A percentile compares a stretch with the other conserved stretches of the same genome.
These are phyloP conservation scores for Apamea epomidion DNA, from an alignment of 2,888 invertebrate species.

Conservation along the genomic window DNA sequence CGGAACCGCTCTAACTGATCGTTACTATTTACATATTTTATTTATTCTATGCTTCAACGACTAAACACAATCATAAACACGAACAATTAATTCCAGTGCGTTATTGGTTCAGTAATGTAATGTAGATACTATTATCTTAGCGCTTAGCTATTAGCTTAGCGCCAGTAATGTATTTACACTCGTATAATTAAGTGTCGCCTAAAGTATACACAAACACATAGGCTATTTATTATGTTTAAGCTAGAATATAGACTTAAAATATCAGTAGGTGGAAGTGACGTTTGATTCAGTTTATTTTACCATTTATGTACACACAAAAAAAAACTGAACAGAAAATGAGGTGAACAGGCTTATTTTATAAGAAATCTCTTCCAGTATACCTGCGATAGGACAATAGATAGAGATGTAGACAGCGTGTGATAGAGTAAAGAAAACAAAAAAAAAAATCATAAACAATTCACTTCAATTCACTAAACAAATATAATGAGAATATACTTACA, in stretches of 20 bases:
- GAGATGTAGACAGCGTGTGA: too few species aligned
- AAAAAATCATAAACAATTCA: too few species aligned
- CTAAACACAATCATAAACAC: constrained; percentile 2
- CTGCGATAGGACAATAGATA: too few species aligned
- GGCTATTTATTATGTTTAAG: constrained; percentile 20
- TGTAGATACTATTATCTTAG: too few species aligned
- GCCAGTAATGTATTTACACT: constrained; percentile 47
- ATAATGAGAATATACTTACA: too few species aligned
- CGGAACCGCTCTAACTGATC: background rate
- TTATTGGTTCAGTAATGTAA: constrained; percentile 36
- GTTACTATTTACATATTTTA: background rate
- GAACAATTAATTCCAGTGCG: constrained; percentile 12
- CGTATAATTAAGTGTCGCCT: constrained; percentile 50
- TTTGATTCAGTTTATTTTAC: background rate
- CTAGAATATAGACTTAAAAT: constrained; percentile 26
- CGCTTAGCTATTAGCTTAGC: constrained; percentile 49
- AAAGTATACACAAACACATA: constrained; percentile 28
- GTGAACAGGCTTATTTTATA: too few species aligned
- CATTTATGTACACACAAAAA: too few species aligned
- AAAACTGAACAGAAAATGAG: too few species aligned
- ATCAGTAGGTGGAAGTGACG: background rate
- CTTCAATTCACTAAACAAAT: too few species aligned
- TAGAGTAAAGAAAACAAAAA: too few species aligned
- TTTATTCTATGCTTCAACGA: background rate
- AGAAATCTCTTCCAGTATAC: too few species aligned